Evolutionary conservation across 1,140 invertebrate species (phyloP), one percentile per base, ranked within the genome.

Genomic region (Melitaea cinxia): DNA sequence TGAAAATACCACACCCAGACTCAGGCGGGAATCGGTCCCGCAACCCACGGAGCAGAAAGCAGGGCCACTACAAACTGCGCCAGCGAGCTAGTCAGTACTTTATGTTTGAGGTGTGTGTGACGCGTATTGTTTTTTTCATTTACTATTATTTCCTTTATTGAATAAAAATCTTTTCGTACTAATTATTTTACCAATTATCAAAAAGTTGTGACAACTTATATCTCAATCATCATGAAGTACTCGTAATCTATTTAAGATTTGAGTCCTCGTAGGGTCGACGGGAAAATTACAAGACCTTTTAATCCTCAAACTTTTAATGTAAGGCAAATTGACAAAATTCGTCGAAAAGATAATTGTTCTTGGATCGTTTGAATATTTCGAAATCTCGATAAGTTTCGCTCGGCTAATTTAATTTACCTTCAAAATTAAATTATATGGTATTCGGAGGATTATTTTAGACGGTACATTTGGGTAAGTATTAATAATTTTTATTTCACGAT

Each of bases 181-280:
- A 28, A 30, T 30, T 9, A 9, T 9, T 30, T 1, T 30, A 9
- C 5, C 6, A 30, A 5, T 15, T 14, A 4, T 39, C 1, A 39
- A 1, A 4, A 12, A 39, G 37, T 17, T n/a, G 1, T 39, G 17
- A 39, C 14, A 15, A 39, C 17, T 39, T 71, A 67, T 64, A 59
- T 30, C 55, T 52, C 23, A 30, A 24, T 59, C 12, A 58, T 53
- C 42, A n/a, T 2, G 54, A 37, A 61, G 59, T 68, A 68, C 59
- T 64, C 60, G 59, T 68, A 68, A 63, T 64, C 60, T 49, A 53
- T 64, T 69, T 64, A 45, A 61, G 66, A 53, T 69, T 63, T n/a
- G 60, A 53, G 62, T 68, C 52, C 45, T 60, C 37, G 55, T 30
- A 21, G 53, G 61, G 17, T 65, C 55, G 28, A 17, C 24, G 21